Conservation (phyloP, 1,140 invertebrate species). For the Penaeus chinensis region DNA sequence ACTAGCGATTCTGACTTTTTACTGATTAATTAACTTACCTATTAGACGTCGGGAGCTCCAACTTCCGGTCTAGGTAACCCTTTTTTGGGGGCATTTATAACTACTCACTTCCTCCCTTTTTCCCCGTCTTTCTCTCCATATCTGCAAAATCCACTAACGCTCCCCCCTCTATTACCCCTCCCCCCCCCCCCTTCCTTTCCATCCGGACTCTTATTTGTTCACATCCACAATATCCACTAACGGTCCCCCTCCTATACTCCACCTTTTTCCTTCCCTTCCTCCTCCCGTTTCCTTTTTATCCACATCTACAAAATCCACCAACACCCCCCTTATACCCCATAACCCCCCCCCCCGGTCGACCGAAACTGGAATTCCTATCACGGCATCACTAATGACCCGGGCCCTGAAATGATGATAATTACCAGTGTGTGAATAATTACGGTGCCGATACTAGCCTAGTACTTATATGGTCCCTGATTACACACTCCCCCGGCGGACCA, state of each 20-base stretch:
- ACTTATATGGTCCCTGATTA: conserved; percentile 48
- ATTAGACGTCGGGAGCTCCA: too few species aligned
- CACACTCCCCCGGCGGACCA: conserved; percentile 28
- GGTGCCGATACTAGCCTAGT: conserved; percentile 40
- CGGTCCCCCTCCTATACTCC: background rate
- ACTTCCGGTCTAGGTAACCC: too few species aligned
- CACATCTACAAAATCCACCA: background rate
- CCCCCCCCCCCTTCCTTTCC: background rate
- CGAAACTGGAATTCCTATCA: background rate
- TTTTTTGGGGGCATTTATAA: too few species aligned
- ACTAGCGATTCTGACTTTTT: too few species aligned
- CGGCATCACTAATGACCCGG: conserved; percentile 35
- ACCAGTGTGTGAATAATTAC: conserved; percentile 54
- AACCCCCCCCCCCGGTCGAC: background rate
- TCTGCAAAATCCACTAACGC: too few species aligned
- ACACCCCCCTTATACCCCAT: background rate
- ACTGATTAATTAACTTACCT: too few species aligned
- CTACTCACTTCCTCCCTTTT: too few species aligned
- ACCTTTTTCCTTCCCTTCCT: background rate
- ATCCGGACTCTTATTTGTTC: background rate
- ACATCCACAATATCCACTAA: too few species aligned
- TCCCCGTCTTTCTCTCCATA: too few species aligned
- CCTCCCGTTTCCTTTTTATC: too few species aligned
- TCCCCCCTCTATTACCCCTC: background rate
- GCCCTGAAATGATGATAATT: conserved; percentile 55